These are phyloP conservation scores for Silurus meridionalis DNA, from an alignment of 2,113 vertebrate genomes.

Conservation along the genomic window DNA sequence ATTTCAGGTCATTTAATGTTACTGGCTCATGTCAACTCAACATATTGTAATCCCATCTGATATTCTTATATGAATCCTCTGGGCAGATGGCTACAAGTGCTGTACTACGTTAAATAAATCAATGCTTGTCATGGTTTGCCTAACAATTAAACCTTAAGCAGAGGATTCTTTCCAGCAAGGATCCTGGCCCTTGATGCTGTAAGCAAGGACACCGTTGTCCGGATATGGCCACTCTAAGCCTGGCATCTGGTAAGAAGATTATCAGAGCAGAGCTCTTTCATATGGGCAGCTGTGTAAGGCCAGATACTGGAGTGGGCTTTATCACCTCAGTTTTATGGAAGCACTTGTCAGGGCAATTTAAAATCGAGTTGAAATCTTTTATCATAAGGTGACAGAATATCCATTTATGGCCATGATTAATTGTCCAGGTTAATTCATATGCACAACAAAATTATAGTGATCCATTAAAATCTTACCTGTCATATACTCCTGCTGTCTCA, in stretches of 20 bases:
- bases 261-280: slow-evolving; percentile 43
- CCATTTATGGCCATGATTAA: slow-evolving; percentile 40
- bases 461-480: slow-evolving; percentile 45
- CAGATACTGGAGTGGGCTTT: slow-evolving; percentile 47
- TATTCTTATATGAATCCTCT: slow-evolving; percentile 21
- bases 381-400: slow-evolving; percentile 14
- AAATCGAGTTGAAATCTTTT: slow-evolving; percentile 33
- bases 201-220: slow-evolving; percentile 36
- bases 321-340: slow-evolving; percentile 41
- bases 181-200: slow-evolving; percentile 27
- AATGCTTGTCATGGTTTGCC: slow-evolving; percentile 36
- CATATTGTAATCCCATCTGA: slow-evolving; percentile 43
- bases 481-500: slow-evolving; percentile 10
- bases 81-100: slow-evolving; percentile 12
- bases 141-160: slow-evolving; percentile 43
- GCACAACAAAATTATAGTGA: slow-evolving; percentile 36
- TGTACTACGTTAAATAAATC: slow-evolving; percentile 38
- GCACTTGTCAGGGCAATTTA: slow-evolving; percentile 26
- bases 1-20: slow-evolving; percentile 29
- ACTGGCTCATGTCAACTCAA: slow-evolving; percentile 31
- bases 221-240: slow-evolving; percentile 40
- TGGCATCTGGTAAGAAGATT: slow-evolving; percentile 56
- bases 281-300: slow-evolving; percentile 32
- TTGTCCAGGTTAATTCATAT: slow-evolving; percentile 34
- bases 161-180: slow-evolving; percentile 15